Conservation (phyloP, 2,888 invertebrate species). For the Eupithecia exiguata region DNA sequence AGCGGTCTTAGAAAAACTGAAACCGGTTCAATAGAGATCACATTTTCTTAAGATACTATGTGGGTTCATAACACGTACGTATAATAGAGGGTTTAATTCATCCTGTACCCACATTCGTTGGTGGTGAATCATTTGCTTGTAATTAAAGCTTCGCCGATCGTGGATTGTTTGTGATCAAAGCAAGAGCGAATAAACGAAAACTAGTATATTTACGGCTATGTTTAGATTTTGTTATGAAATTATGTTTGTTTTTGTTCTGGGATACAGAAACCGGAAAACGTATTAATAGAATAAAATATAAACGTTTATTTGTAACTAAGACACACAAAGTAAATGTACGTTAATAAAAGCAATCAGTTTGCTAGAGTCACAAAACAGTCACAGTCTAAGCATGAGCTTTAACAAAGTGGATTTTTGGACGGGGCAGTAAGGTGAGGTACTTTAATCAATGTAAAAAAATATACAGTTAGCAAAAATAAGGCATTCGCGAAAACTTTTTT, state of each 20-base stretch:
- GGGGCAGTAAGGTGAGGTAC: no score
- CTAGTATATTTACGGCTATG: not conserved
- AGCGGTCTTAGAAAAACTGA: conserved; percentile 66
- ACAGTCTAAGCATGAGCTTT: not conserved
- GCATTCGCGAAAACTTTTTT: no score
- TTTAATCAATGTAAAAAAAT: no score
- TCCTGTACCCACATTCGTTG: conserved; percentile 23
- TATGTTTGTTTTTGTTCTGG: not conserved
- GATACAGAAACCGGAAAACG: not conserved
- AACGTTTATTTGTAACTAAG: no score
- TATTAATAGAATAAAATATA: no score
- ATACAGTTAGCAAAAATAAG: no score
- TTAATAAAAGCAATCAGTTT: no score
- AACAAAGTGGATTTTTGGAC: no score
- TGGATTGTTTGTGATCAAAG: not conserved
- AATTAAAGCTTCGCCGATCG: conserved; percentile 32
- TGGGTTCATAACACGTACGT: conserved; percentile 55
- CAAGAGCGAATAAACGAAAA: not conserved
- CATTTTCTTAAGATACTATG: conserved; percentile 53
- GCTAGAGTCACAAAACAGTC: no score
- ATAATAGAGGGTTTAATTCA: conserved; percentile 40
- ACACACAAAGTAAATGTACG: no score
- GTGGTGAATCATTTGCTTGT: conserved; percentile 48
- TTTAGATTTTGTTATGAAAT: not conserved
- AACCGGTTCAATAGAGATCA: conserved; percentile 70